phyloP scores from a whole-genome alignment of 2,113 vertebrate species.

The Prionailurus bengalensis region DNA sequence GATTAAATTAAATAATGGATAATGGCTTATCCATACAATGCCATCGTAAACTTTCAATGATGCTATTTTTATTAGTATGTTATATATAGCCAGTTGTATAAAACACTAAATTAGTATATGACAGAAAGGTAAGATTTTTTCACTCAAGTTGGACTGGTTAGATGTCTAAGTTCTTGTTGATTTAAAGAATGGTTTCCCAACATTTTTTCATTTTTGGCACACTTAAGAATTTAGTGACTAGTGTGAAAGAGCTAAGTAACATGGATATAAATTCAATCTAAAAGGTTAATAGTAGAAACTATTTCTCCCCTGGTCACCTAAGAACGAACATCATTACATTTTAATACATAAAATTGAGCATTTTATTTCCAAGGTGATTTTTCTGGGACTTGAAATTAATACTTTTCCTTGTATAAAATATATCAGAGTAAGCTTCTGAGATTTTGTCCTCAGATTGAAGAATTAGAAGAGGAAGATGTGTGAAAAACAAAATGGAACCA shows the following conservation, averaged over 20 bases:
- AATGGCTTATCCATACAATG: not conserved
- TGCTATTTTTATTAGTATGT: not conserved
- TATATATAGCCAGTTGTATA: not conserved
- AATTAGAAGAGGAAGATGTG: not conserved
- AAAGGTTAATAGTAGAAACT: not conserved
- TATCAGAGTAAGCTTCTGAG: not conserved
- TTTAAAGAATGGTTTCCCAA: not conserved
- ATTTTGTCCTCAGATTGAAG: not conserved
- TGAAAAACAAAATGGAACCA: not conserved
- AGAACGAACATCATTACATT: not conserved
- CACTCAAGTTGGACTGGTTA: not conserved
- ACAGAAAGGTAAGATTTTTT: not conserved
- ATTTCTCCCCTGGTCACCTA: not conserved
- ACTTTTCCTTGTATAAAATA: not conserved
- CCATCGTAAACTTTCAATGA: not conserved
- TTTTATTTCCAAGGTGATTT: not conserved
- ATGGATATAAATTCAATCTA: not conserved
- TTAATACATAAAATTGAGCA: not conserved
- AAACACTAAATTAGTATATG: not conserved
- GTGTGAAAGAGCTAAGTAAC: not conserved
- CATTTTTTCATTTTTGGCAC: not conserved
- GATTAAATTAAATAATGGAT: not conserved
- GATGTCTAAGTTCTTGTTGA: not conserved
- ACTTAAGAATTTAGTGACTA: not conserved
- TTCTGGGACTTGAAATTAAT: not conserved